Evolutionary conservation across 2,113 vertebrate genomes (phyloP), one percentile per base, ranked within the genome.

Genomic region (Salvelinus sp.): DNA sequence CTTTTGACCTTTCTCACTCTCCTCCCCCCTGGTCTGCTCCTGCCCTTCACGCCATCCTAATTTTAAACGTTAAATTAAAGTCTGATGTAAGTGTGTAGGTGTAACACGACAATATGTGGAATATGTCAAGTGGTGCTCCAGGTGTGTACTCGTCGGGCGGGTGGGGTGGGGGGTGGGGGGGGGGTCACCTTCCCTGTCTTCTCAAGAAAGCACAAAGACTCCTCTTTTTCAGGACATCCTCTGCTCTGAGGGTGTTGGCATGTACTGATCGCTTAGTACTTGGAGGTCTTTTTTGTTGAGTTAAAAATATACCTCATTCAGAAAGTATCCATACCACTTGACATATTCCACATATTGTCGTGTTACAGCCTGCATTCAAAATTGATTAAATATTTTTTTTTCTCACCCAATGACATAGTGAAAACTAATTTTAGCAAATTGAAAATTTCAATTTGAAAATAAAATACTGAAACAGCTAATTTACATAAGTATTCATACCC

Each of bases 1-100:
- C 74, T 33, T 75, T 14, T 78, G 23, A 82, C 81, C 69, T 38
- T 66, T 14, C 25, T 20, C 25, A 3, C 74, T 20, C 74, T 62
- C 47, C 72, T 65, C 44, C 47, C 13, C 69, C 23, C 70, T 3
- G 25, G 78, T 57, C 25, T 18, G 18, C 70, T 25, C 3, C 69
- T 79, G 13, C 60, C 57, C 4, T 76, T 76, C 62, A 16, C 22
- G 44, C n/a, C 72, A 28, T 20, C 69, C 64, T 33, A 62, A 14
- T 68, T 74, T 70, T 85, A 30, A 27, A 73, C 74, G 7, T 27
- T 44, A 4, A 38, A 22, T 69, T 65, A 4, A 67, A 67, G 57
- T 38, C 72, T 66, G 44, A 18, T 60, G 23, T 23, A 23, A 23
- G 23, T 23, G 23, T 23, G 23, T 23, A 23, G 23, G 23, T 23